phyloP scores from a whole-genome alignment of 2,888 invertebrate species.

The Tolmerus cingulatus region DNA sequence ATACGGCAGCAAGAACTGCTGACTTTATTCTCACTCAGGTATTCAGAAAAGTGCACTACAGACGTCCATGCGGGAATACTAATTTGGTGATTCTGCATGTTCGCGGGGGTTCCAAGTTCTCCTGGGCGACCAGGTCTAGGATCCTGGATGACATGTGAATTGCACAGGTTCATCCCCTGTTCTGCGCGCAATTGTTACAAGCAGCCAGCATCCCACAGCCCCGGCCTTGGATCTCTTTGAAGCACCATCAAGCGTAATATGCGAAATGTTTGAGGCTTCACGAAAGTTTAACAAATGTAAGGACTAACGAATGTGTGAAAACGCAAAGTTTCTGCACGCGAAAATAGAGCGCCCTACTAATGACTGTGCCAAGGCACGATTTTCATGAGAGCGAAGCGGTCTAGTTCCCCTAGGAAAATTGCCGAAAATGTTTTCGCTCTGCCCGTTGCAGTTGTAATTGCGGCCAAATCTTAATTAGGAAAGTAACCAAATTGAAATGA shows the following conservation, averaged over 20 bases:
- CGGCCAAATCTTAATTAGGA: not conserved
- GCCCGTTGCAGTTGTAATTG: not conserved
- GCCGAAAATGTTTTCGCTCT: not conserved
- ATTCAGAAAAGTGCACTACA: slow-evolving; percentile 22
- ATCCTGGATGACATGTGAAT: not conserved
- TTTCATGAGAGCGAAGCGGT: not conserved
- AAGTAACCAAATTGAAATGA: not conserved
- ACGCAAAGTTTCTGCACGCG: not conserved
- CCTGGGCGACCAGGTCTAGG: not conserved
- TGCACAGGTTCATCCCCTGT: not conserved
- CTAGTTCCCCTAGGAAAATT: not conserved
- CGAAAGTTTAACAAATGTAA: not conserved
- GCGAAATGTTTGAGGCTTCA: not conserved
- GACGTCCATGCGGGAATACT: slow-evolving; percentile 10
- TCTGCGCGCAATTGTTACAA: not conserved
- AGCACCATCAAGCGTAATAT: not conserved
- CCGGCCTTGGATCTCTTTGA: not conserved
- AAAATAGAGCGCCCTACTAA: not conserved
- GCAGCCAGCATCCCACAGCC: not conserved
- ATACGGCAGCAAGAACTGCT: not conserved
- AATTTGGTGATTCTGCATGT: slow-evolving; percentile 24
- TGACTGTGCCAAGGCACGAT: not conserved
- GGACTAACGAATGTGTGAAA: not conserved
- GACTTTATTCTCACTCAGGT: slow-evolving; percentile 19
- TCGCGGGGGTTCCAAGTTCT: not conserved